Evolutionary conservation across 92 coral and sea anemone species (phyloP).

Genomic region (Micromussa lordhowensis): DNA sequence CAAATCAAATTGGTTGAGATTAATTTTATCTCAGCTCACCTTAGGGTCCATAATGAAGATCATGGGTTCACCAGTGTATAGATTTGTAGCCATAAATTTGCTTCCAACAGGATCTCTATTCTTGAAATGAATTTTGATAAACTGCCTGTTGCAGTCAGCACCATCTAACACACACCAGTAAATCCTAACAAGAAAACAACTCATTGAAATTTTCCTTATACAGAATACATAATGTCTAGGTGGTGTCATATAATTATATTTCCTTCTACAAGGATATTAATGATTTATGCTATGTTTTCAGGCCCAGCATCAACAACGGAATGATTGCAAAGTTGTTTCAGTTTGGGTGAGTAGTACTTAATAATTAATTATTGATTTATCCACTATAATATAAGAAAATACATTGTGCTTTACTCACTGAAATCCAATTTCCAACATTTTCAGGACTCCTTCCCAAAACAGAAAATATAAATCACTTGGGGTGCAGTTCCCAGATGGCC

Average conservation of each 20-base stretch:
- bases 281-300: neutral
- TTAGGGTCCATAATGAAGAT: neutral
- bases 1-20: too few relatives aligned
- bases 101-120: neutral
- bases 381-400: too few relatives aligned
- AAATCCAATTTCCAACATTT: conserved; percentile 52
- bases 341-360: neutral
- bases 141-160: conserved; percentile 41
- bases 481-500: conserved; percentile 56
- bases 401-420: neutral
- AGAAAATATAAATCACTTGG: conserved; percentile 45
- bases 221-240: too few relatives aligned
- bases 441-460: conserved; percentile 65
- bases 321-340: neutral
- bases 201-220: too few relatives aligned
- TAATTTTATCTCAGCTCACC: neutral
- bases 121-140: conserved; percentile 11
- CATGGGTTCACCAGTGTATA: conserved; percentile 30
- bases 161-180: conserved; percentile 54
- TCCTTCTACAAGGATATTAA: too few relatives aligned
- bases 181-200: neutral
- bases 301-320: neutral
- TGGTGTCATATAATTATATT: too few relatives aligned
- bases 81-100: neutral
- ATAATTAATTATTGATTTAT: too few relatives aligned